Base-by-base conservation (phyloP, 2,888 invertebrate species). In the Patella ulyssiponensis region DNA sequence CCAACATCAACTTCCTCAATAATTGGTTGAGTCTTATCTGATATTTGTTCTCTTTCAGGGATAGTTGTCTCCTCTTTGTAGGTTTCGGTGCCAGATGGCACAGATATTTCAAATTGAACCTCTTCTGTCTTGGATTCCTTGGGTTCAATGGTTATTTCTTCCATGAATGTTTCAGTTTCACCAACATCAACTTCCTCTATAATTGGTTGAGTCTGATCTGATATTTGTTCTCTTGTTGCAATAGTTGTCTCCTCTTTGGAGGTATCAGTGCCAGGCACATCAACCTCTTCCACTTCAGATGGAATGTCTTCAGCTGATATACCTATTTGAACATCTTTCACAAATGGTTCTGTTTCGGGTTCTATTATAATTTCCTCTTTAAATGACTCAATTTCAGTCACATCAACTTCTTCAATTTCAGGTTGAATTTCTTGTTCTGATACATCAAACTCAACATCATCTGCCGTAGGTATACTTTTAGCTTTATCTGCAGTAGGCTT, bases 401-500 rank as follows among this genome's bases (percentile, higher is more conserved):
- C 33, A 33, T 33, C 33, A 44, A 44, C 71, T 33, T 73, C 71
- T 27, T 77, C 74, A 69, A 54, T 71, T 54, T 74, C 73, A 20
- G n/a, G 20, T 69, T 74, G 71, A 54, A 69, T 33, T 11, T 56
- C 73, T 74, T 75, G 64, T 9, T 77, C 80, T 4, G 51, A 58
- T 11, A 5, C 54, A 56, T 82, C 82, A 33, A 33, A 5, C 12
- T 69, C 75, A 51, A 80, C 79, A 74, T 79, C 80, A 69, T 77
- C 54, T 74, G 82, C 80, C 23, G 1, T 17, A 20, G n/a, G 1
- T 44, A 52, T 53, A 52, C 52, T 14, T 17, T 51, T 44, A n/a
- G 44, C 11, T 72, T 72, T 53, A 27, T 5, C 15, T n/a, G 82
- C 80, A 27, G 1, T 17, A 20, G n/a, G 1, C n/a, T 72, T 53